A percentile compares a stretch with the other conserved stretches of the same genome.
phyloP scores from a whole-genome alignment of 2,113 vertebrate species.

The Sinocyclocheilus grahami region DNA sequence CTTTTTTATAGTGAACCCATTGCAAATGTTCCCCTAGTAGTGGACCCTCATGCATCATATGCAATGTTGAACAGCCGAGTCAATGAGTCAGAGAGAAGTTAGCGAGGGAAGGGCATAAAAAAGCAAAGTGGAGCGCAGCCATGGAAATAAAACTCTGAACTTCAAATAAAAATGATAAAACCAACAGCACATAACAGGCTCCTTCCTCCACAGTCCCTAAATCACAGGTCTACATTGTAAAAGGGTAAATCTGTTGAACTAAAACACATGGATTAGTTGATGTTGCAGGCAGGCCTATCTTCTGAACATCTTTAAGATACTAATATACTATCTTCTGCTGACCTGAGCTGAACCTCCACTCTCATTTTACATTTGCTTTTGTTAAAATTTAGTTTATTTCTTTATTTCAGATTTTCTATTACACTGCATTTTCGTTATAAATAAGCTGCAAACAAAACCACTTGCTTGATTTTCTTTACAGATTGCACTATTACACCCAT shows the following conservation, averaged over 20 bases:
- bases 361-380: neutral
- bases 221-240: neutral
- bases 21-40: neutral
- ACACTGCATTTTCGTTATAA: neutral
- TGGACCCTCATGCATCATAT: neutral
- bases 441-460: neutral
- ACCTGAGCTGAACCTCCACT: neutral
- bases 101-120: too few species aligned
- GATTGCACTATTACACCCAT: neutral
- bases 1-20: neutral
- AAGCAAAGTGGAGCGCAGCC: neutral
- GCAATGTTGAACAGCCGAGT: neutral
- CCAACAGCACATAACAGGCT: neutral
- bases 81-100: neutral
- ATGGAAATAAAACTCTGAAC: neutral
- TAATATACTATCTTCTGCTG: neutral
- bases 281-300: neutral
- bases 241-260: neutral
- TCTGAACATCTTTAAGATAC: neutral
- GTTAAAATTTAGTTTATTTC: neutral
- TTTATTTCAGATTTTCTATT: neutral
- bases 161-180: neutral
- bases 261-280: constrained; percentile 1
- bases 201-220: neutral
- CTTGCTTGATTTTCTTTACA: neutral